Evolutionary conservation across 2,888 invertebrate genomes (phyloP), one percentile per base, ranked within the genome.

Genomic region (Onchidella celtica): DNA sequence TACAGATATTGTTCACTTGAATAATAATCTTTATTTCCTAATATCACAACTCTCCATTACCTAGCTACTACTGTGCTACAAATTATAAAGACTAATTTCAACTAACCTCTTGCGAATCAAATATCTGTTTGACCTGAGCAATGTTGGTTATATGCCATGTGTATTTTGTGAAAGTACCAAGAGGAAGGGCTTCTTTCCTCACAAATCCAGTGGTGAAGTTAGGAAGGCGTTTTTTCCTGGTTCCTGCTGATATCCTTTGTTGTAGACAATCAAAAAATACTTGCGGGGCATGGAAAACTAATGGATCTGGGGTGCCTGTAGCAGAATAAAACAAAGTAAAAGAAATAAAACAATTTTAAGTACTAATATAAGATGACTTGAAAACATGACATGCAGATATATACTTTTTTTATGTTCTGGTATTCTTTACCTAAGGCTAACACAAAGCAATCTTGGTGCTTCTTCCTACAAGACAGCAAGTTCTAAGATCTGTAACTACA

Each of bases 71-170:
- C n/a, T n/a, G n/a, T n/a, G n/a, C n/a, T n/a, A n/a, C n/a, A n/a
- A n/a, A n/a, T n/a, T n/a, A n/a, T n/a, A n/a, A n/a, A n/a, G n/a
- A n/a, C n/a, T n/a, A n/a, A n/a, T n/a, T n/a, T n/a, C n/a, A 70
- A 79, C 76, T 75, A 81, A 95, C 95, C 89, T 95, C 93, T 1
- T 95, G 93, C 0, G 95, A 96, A 87, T 95, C 95, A 90, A 97
- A 96, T 87, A 97, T 96, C 88, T 95, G 95, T 89, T 96, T 95
- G 0, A 96, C 95, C 72, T 96, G 96, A 32, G 95, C 91, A 32
- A 96, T 95, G 89, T 95, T 96, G 32, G 95, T 95, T 73, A 97
- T 95, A 86, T 95, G 95, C 96, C 96, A 96, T 0, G 95, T 95
- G 89, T 96, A 96, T 89, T 95, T 96, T 0, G 95, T 95, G 83